Evolutionary conservation across 1,140 invertebrate genomes (phyloP), one percentile per base, ranked within the genome.

Genomic region (Phthorimaea operculella): DNA sequence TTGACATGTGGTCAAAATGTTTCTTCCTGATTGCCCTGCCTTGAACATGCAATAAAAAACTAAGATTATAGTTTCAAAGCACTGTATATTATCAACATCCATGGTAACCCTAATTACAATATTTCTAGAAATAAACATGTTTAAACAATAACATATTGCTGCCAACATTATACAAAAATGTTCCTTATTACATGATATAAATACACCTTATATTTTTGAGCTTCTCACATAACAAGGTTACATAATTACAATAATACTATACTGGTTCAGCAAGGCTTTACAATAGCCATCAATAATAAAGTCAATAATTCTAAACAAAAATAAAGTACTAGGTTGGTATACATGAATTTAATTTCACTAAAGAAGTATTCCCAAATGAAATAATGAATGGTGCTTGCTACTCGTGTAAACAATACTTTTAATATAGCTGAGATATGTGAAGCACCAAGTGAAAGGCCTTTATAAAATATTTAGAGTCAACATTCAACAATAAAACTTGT

Each of bases 51-150:
- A 39, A 39, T 39, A 39, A 39, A 39, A 39, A 39, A 12, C 36
- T 3, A 39, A 12, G 10, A 39, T n/a, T 2, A 10, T 12, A 12
- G 36, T 39, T 34, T n/a, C 36, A 39, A 39, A 39, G 36, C 36
- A 39, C 36, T 39, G n/a, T 39, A 39, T 39, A 39, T 39, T 39
- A 39, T 39, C 10, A 39, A 39, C 36, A 39, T 39, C n/a, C 2
- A 39, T 39, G 36, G 36, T 39, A 39, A 39, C 36, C 36, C 36
- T 39, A 39, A 39, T 39, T 39, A 39, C 36, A 39, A 39, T 70
- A 67, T 63, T n/a, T 65, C 72, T 76, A 64, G 68, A 63, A 74
- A 68, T 68, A 70, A 74, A 79, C 70, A 74, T 72, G 72, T 78
- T 75, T 79, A 79, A 79, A 79, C 64, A 73, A 68, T 64, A 58